Conservation (phyloP, 2,888 invertebrate genomes). For the Pegoplata infirma region DNA sequence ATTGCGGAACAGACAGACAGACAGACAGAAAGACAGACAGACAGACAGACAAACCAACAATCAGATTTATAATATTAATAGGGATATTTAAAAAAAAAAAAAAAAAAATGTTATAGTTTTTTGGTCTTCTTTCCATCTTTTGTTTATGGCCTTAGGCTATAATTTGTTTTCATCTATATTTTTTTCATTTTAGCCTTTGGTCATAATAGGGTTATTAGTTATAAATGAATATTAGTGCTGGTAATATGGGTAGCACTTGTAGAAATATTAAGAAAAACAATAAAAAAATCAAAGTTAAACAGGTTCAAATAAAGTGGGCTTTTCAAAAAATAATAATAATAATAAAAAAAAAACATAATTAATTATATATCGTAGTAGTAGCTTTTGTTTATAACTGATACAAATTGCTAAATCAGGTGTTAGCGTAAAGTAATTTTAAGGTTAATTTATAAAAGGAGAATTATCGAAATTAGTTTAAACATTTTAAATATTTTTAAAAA, state of each 20-base stretch:
- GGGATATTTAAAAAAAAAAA: too few relatives aligned
- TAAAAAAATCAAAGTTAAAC: slow-evolving; percentile 6
- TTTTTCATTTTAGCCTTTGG: neutral
- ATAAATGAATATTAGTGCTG: slow-evolving; percentile 14
- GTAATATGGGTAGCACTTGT: slow-evolving; percentile 39
- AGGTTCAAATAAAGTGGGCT: slow-evolving; percentile 16
- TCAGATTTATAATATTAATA: too few relatives aligned
- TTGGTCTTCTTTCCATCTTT: neutral
- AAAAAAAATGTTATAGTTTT: neutral
- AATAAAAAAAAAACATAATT: slow-evolving; percentile 7
- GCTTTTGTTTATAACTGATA: slow-evolving; percentile 27
- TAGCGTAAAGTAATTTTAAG: neutral
- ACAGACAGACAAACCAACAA: too few relatives aligned
- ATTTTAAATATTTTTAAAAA: neutral
- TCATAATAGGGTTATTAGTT: slow-evolving; percentile 24
- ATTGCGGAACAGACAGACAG: too few relatives aligned
- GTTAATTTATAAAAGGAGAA: neutral
- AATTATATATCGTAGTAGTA: slow-evolving; percentile 12
- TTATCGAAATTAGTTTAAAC: neutral
- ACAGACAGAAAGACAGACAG: too few relatives aligned
- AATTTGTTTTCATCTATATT: slow-evolving; percentile 30
- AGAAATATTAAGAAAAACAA: slow-evolving; percentile 16
- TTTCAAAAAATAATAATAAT: neutral
- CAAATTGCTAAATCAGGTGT: slow-evolving; percentile 7
- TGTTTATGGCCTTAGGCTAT: slow-evolving; percentile 19